phyloP scores from a whole-genome alignment of 2,888 invertebrate species.

The Dasypogon diadema region DNA sequence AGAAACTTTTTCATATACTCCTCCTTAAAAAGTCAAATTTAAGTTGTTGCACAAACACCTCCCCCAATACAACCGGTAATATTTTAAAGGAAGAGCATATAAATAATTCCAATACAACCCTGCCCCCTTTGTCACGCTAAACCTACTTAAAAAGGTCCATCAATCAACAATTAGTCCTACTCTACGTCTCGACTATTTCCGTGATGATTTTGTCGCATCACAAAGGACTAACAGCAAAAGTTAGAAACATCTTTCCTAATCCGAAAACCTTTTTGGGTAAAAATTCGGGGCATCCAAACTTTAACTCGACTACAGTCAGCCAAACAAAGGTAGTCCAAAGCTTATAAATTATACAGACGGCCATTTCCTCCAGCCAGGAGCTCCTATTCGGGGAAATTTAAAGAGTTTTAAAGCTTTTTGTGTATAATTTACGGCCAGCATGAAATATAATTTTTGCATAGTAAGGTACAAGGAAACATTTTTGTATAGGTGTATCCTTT shows the following conservation, averaged over 20 bases:
- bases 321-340: slow-evolving; percentile 36
- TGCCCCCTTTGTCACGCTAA: too few relatives aligned
- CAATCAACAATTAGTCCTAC: neutral
- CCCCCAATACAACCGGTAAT: too few relatives aligned
- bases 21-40: too few relatives aligned
- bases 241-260: neutral
- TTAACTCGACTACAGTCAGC: slow-evolving; percentile 34
- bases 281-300: slow-evolving; percentile 44
- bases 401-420: slow-evolving; percentile 42
- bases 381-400: slow-evolving; percentile 28
- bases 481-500: slow-evolving; percentile 48
- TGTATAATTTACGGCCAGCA: slow-evolving; percentile 37
- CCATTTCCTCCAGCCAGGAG: slow-evolving; percentile 32
- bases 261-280: slow-evolving; percentile 23
- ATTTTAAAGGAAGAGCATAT: too few relatives aligned
- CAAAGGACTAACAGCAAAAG: neutral
- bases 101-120: too few relatives aligned
- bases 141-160: too few relatives aligned
- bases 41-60: too few relatives aligned
- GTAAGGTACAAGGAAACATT: slow-evolving; percentile 47
- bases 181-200: neutral
- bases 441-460: slow-evolving; percentile 40
- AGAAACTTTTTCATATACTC: too few relatives aligned
- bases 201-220: neutral
- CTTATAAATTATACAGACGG: slow-evolving; percentile 44